phyloP scores from a whole-genome alignment of 1,140 invertebrate species.

The Hypsibius dujardini region DNA sequence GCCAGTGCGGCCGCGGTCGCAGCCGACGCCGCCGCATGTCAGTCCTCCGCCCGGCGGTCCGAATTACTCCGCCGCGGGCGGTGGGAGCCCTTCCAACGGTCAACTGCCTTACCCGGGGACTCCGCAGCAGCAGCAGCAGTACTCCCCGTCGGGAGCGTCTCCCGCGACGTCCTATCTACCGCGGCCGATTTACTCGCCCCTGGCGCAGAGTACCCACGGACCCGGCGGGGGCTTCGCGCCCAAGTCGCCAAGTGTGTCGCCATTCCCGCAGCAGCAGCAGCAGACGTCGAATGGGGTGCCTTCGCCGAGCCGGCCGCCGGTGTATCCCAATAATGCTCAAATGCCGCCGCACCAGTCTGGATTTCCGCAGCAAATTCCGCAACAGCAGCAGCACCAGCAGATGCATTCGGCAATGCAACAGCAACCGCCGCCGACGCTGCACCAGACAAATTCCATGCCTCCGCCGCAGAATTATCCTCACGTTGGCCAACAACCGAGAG shows the following conservation, averaged over 20 bases:
- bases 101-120: not conserved
- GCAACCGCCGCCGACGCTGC: not conserved
- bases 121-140: not conserved
- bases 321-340: not conserved
- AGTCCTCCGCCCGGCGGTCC: not conserved
- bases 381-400: not conserved
- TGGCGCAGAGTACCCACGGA: constrained; percentile 7
- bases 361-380: not conserved
- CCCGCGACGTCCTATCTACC: not conserved
- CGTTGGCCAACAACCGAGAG: not conserved
- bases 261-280: not conserved
- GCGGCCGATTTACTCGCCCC: constrained; percentile 10
- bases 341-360: not conserved
- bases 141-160: not conserved
- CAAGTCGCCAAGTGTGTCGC: not conserved
- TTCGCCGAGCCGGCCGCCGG: not conserved
- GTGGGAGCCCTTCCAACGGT: not conserved
- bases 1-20: not conserved
- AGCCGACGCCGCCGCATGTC: not conserved
- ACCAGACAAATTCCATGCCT: not conserved
- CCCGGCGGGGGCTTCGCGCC: not conserved
- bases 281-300: not conserved
- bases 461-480: constrained; percentile 13
- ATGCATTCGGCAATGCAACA: constrained; percentile 2
- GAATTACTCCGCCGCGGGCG: not conserved